Conservation (phyloP, 2,888 invertebrate genomes). For the Drosophila austrosaltans region DNA sequence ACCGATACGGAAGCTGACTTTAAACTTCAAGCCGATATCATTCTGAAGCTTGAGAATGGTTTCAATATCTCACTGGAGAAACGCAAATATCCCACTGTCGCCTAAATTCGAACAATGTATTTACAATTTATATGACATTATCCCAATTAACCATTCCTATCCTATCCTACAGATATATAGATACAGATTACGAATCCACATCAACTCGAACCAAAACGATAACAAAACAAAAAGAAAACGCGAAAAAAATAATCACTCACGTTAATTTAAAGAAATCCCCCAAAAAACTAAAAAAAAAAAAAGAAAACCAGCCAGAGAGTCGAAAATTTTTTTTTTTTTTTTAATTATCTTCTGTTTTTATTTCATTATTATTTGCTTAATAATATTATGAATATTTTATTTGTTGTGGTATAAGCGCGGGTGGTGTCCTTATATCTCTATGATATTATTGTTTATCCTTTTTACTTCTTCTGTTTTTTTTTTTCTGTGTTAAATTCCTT, state of each 20-base stretch:
- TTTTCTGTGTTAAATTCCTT: conserved; percentile 25
- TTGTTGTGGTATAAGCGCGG: conserved; percentile 53
- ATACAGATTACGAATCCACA: conserved; percentile 8
- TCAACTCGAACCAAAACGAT: background rate
- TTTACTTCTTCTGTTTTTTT: background rate
- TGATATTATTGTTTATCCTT: conserved; percentile 23
- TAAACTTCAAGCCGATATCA: conserved; percentile 89
- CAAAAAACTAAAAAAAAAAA: conserved; percentile 5
- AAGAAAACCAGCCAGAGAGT: conserved; percentile 59
- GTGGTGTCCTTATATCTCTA: conserved; percentile 59
- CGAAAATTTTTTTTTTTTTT: conserved; percentile 28
- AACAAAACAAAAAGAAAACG: too few relatives aligned
- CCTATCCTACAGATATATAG: background rate
- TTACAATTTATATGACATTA: conserved; percentile 1
- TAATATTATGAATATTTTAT: conserved; percentile 8
- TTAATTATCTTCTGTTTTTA: background rate
- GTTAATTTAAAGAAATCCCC: conserved; percentile 14
- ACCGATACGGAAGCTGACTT: conserved; percentile 87
- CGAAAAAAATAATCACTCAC: too few relatives aligned
- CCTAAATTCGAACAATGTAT: conserved; percentile 44
- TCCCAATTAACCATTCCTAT: background rate
- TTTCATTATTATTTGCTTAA: conserved; percentile 20
- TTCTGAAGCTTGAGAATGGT: conserved; percentile 89
- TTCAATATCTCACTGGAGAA: conserved; percentile 88
- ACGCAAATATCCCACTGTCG: conserved; percentile 81